Base-by-base conservation (phyloP, 1,140 invertebrate species). In the Hyles euphorbiae region DNA sequence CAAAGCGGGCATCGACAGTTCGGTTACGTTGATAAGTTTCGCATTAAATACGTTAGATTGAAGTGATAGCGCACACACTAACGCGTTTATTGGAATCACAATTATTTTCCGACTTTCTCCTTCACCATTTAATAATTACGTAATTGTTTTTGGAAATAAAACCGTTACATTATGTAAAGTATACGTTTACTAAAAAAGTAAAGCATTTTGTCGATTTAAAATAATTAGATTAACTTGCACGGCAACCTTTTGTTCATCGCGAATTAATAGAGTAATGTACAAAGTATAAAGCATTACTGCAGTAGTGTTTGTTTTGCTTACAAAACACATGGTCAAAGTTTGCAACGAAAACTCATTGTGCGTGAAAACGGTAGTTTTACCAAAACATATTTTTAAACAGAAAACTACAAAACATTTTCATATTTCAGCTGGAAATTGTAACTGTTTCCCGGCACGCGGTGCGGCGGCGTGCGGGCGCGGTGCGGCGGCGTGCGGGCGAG, bases 391-490 rank as follows among this genome's bases (percentile, higher is more conserved):
- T 87, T 83, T 78, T 78, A 74, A 34, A 72, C 72, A 65, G 70
- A 73, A 72, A 76, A 75, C 75, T 81, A 76, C 80, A 86, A 86
- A 88, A 86, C 75, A 79, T 85, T 88, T 88, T 78, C 79, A 83
- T 83, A 81, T 84, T 83, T 68, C 73, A 78, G 74, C 72, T 85
- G 81, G 83, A 86, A 84, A 86, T 86, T 78, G 85, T 84, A 74
- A 84, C 75, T 80, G 62, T 82, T 86, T 78, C 68, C 69, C 71
- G 74, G 65, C 58, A 63, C 58, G 64, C 63, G 62, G 62, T 58
- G 64, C 46, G 48, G 34, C 46, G 60, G 56, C n/a, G 34, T 34
- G 49, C 56, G 43, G n/a, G 54, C 33, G 60, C 58, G 56, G 56
- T 40, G 8, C 36, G 36, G 36, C 5, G 5, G 36, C 36, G 67